phyloP scores from a whole-genome alignment of 2,113 vertebrate species.

The Channa maculata region DNA sequence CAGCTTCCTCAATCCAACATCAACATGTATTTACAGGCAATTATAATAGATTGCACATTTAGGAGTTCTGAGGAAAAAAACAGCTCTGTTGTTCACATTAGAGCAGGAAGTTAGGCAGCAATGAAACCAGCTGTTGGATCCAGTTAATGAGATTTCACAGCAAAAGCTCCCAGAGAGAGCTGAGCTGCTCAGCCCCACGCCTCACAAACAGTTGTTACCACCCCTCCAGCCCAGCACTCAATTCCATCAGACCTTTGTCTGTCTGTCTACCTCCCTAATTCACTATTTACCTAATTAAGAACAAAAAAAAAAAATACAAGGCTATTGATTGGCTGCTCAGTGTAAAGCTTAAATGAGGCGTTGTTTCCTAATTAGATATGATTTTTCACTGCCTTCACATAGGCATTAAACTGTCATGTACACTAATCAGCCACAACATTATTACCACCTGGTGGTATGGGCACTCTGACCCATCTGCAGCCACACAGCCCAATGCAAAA shows the following conservation, averaged over 20 bases:
- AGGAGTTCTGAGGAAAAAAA: constrained; percentile 25
- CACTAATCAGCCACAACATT: too few species aligned
- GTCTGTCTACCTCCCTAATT: background rate
- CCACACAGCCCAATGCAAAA: too few species aligned
- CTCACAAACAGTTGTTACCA: background rate
- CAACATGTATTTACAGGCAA: constrained; percentile 26
- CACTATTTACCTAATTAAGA: constrained; percentile 29
- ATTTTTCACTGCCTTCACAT: constrained; percentile 20
- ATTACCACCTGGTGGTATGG: too few species aligned
- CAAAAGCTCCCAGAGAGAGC: constrained; percentile 10
- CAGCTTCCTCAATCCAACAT: constrained; percentile 18
- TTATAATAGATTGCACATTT: constrained; percentile 28
- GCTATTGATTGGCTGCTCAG: constrained; percentile 42
- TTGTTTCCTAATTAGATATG: constrained; percentile 42
- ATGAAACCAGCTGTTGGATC: constrained; percentile 38
- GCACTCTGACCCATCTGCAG: too few species aligned
- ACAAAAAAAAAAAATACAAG: constrained; percentile 5
- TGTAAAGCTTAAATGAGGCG: constrained; percentile 13
- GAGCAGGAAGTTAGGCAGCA: constrained; percentile 34
- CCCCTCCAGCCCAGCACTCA: constrained; percentile 19
- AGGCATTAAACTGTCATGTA: background rate
- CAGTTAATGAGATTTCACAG: constrained; percentile 56
- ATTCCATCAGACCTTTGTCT: constrained; percentile 2
- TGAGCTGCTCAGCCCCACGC: constrained; percentile 5
- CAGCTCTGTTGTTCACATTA: constrained; percentile 16